A percentile compares a stretch with the other conserved stretches of the same genome.
These are phyloP conservation scores for Oreocharis arfaki DNA, from an alignment of 2,113 vertebrate species.

Conservation along the genomic window DNA sequence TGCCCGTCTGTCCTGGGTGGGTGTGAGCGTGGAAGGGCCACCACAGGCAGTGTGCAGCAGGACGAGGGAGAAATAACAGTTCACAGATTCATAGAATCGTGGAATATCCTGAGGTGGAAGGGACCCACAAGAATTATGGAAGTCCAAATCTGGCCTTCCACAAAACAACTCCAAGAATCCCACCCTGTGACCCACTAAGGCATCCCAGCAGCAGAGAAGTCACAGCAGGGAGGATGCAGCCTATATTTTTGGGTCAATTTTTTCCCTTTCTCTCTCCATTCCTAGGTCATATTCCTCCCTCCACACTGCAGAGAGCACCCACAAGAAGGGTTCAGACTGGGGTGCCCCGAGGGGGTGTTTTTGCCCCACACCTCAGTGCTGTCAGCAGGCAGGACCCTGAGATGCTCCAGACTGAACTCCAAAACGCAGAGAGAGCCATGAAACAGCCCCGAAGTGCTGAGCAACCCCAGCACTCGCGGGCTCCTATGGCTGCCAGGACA, in stretches of 20 bases:
- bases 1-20: not conserved
- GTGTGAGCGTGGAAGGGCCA: not conserved
- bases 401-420: not conserved
- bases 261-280: not conserved
- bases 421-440: not conserved
- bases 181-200: not conserved
- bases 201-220: not conserved
- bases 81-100: not conserved
- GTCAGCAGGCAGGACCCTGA: not conserved
- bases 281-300: not conserved
- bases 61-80: not conserved
- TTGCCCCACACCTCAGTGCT: not conserved
- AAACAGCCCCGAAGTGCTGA: not conserved
- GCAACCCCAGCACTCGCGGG: accelerated
- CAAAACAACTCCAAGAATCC: not conserved
- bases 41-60: not conserved
- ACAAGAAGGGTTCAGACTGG: not conserved
- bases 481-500: not conserved
- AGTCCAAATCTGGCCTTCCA: not conserved
- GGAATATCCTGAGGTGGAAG: not conserved
- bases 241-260: not conserved
- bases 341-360: no score
- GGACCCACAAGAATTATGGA: not conserved
- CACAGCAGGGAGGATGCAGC: not conserved
- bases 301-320: not conserved